Percentiles rank a stretch among this genome's conserved stretches.
Evolutionary conservation across 1,140 invertebrate genomes (phyloP).

Genomic region (Aricia agestis): DNA sequence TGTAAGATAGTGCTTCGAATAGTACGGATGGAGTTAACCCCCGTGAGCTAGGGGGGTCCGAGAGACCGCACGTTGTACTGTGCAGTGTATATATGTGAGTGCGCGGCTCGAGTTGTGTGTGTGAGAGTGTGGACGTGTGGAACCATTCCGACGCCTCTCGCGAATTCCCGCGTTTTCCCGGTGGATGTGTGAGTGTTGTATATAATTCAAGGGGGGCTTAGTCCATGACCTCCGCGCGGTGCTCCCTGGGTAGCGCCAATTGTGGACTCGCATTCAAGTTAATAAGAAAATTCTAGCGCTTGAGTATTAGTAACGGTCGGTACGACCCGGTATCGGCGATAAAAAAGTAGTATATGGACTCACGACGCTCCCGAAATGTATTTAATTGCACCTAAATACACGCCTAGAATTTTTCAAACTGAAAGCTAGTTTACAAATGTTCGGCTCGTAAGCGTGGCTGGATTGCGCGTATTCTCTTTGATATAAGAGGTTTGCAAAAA

Average conservation of each 20-base stretch:
- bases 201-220: conserved; percentile 61
- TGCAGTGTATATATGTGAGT: background rate
- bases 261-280: conserved; percentile 63
- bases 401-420: conserved; percentile 12
- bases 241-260: conserved; percentile 72
- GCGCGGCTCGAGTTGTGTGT: background rate
- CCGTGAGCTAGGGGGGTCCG: background rate
- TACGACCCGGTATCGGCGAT: background rate
- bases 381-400: background rate
- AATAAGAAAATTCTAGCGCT: conserved; percentile 29
- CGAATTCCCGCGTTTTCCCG: conserved; percentile 11
- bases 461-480: no score
- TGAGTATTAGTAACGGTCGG: conserved; percentile 20
- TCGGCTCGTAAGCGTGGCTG: background rate
- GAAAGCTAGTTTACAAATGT: conserved; percentile 11
- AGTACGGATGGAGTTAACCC: background rate
- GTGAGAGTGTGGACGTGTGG: background rate
- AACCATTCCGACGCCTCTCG: conserved; percentile 13
- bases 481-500: no score
- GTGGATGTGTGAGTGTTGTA: conserved; percentile 38
- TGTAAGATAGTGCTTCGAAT: conserved; percentile 8
- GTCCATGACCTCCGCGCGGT: conserved; percentile 72
- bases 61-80: background rate
- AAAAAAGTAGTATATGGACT: background rate
- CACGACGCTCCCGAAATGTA: background rate